Percentiles rank a stretch among this genome's conserved stretches.
Conservation (phyloP, 2,113 vertebrate species). For the Urocynchramus pylzowi region DNA sequence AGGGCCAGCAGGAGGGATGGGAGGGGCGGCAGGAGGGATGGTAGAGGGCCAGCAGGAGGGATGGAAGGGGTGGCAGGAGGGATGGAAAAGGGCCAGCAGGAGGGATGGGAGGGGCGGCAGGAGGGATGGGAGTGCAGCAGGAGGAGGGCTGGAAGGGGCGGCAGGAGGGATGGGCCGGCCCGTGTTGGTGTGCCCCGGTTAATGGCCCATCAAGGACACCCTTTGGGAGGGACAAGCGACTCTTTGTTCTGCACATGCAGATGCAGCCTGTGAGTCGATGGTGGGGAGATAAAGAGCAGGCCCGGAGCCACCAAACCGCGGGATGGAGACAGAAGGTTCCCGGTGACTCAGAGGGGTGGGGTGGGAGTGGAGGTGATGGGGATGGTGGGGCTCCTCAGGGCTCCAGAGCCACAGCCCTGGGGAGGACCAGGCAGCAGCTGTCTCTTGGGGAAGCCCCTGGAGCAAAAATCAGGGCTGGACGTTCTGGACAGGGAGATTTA, state of each 20-base stretch:
- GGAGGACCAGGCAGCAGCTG: not conserved
- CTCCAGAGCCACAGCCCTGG: not conserved
- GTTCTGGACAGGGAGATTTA: not conserved
- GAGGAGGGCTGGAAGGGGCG: fast-evolving
- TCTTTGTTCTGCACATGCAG: not conserved
- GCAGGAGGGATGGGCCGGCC: not conserved
- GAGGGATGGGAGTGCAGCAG: not conserved
- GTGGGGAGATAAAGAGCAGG: not conserved
- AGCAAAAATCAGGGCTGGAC: not conserved
- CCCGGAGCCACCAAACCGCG: fast-evolving
- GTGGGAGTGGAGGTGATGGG: not conserved
- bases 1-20: not conserved
- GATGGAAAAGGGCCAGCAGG: fast-evolving
- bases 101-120: not conserved
- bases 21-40: no score
- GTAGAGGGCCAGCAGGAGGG: no score
- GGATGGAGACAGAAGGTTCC: not conserved
- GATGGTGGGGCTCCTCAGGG: not conserved
- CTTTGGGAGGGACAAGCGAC: not conserved
- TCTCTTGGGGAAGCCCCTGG: not conserved
- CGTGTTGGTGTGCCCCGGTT: not conserved
- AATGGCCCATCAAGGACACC: not conserved
- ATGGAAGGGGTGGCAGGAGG: fast-evolving
- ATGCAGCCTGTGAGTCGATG: fast-evolving
- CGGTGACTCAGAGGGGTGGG: not conserved